These are phyloP conservation scores for Ganaspis brasiliensis DNA, from an alignment of 2,888 invertebrate species.

Conservation along the genomic window DNA sequence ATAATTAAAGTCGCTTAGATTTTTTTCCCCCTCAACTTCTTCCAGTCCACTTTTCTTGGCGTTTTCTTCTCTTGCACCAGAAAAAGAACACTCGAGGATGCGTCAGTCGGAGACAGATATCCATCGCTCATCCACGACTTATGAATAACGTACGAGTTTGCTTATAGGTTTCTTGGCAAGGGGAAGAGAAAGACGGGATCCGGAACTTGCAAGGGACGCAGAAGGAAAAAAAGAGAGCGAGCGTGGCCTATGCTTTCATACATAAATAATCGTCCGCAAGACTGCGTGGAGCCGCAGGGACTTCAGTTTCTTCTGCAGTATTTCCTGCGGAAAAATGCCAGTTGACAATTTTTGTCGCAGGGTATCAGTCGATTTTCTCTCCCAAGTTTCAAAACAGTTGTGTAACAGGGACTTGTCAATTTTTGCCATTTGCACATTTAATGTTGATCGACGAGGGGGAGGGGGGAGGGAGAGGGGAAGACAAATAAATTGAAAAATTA, in stretches of 20 bases:
- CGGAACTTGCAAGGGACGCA: constrained; percentile 45
- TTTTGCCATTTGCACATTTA: too few species aligned
- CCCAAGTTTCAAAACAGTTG: too few species aligned
- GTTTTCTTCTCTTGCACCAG: neutral
- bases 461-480: too few species aligned
- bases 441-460: too few species aligned
- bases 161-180: constrained; percentile 51
- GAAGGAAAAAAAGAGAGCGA: constrained; percentile 44
- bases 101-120: constrained; percentile 64
- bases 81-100: constrained; percentile 32
- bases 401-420: too few species aligned
- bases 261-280: constrained; percentile 70
- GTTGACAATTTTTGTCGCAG: neutral
- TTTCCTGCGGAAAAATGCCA: constrained; percentile 10
- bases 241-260: constrained; percentile 60
- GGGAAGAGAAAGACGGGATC: constrained; percentile 48
- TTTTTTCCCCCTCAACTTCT: neutral
- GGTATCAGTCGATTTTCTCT: too few species aligned
- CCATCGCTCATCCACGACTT: constrained; percentile 71
- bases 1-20: neutral
- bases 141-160: constrained; percentile 73
- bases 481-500: too few species aligned
- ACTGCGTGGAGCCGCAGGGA: constrained; percentile 55
- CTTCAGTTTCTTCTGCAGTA: constrained; percentile 66
- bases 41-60: neutral